These are phyloP conservation scores for Gavia stellata DNA, from an alignment of 2,113 vertebrate species.

Conservation along the genomic window DNA sequence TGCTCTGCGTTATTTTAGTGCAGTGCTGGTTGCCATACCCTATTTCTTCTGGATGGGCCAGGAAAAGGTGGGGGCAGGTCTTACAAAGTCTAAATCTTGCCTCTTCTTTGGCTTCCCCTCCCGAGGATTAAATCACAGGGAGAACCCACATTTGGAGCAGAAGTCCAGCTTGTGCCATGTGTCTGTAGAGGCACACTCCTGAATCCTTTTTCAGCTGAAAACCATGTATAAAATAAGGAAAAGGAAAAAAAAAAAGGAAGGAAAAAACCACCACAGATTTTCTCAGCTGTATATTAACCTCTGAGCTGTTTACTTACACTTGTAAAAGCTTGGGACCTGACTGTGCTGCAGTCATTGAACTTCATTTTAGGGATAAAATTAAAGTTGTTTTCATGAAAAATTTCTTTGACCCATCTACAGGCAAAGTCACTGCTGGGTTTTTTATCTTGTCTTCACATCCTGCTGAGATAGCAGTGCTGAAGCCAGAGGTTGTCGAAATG, in stretches of 20 bases:
- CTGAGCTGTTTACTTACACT: background rate
- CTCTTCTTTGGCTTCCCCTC: background rate
- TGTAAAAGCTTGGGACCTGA: background rate
- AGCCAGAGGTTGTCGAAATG: slow-evolving; percentile 4
- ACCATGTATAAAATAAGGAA: background rate
- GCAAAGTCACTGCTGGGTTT: slow-evolving; percentile 1
- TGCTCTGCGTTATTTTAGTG: background rate
- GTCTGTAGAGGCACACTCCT: background rate
- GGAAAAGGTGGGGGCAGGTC: background rate
- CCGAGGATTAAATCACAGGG: background rate
- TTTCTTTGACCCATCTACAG: slow-evolving; percentile 14
- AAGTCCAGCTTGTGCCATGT: background rate
- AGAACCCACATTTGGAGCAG: background rate
- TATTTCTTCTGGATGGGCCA: background rate
- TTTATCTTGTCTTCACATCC: slow-evolving; percentile 31
- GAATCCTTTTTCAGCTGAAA: background rate
- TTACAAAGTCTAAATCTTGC: background rate
- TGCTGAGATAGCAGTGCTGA: slow-evolving; percentile 29
- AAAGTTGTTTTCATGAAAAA: background rate
- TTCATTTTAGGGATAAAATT: background rate
- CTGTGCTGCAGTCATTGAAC: background rate
- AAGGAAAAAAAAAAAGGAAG: too few species aligned
- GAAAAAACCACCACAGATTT: background rate
- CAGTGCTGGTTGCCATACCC: background rate
- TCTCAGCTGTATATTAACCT: background rate